Percentiles rank a stretch among this genome's conserved stretches.
phyloP scores from a whole-genome alignment of 2,113 vertebrate species.

The Eidolon helvum region DNA sequence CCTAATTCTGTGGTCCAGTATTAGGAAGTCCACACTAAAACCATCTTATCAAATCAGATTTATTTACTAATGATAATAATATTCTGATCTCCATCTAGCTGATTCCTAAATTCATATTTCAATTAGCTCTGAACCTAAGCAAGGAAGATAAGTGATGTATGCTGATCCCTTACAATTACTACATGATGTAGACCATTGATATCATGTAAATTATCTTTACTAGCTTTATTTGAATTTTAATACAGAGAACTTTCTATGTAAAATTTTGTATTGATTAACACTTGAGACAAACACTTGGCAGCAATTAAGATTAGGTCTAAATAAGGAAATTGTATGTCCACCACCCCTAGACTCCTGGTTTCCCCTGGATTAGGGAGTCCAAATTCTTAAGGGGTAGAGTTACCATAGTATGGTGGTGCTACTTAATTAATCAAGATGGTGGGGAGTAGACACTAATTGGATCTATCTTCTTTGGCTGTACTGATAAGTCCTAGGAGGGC shows the following conservation, averaged over 20 bases:
- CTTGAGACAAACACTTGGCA: conserved; percentile 23
- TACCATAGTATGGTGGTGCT: not conserved
- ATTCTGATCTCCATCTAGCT: not conserved
- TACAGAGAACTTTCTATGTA: not conserved
- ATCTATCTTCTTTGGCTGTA: not conserved
- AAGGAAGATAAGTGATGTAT: not conserved
- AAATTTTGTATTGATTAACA: conserved; percentile 6
- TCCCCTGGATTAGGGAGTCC: not conserved
- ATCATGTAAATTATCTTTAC: not conserved
- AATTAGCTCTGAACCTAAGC: not conserved
- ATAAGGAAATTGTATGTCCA: not conserved
- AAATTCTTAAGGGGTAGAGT: not conserved
- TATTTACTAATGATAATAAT: not conserved
- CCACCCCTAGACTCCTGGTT: not conserved
- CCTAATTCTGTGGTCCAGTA: not conserved
- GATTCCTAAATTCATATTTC: conserved; percentile 15
- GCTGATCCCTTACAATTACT: not conserved
- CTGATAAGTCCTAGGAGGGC: not conserved
- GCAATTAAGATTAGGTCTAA: not conserved
- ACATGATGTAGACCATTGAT: not conserved
- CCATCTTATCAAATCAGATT: not conserved
- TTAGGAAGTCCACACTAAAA: conserved; percentile 21
- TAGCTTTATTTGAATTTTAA: not conserved
- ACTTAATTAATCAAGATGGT: not conserved
- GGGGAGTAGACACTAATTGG: not conserved